phyloP scores from a whole-genome alignment of 2,888 invertebrate genomes.

The Eudasyphora cyanicolor region DNA sequence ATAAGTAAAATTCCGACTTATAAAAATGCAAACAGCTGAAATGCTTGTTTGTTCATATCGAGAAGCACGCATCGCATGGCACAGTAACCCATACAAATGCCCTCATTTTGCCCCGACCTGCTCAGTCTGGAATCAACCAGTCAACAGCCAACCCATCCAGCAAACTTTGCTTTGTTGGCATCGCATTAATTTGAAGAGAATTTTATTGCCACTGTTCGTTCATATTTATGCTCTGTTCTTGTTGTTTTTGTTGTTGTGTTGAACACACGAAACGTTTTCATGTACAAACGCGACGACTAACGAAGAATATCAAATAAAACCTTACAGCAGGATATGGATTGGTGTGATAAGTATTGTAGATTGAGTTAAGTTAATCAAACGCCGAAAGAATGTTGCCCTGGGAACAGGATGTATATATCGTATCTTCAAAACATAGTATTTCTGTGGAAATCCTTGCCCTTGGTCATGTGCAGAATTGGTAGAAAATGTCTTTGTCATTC shows the following conservation, averaged over 20 bases:
- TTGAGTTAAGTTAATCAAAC: not conserved
- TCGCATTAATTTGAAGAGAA: not conserved
- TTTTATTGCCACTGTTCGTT: not conserved
- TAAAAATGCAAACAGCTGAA: constrained; percentile 39
- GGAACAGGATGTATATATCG: not conserved
- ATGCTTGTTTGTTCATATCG: not conserved
- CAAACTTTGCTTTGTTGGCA: not conserved
- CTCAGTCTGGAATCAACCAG: too few species aligned
- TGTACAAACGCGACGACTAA: not conserved
- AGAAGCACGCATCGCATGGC: constrained; percentile 34
- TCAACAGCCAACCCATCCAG: not conserved
- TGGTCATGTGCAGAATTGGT: too few species aligned
- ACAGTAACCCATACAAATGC: constrained; percentile 35
- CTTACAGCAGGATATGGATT: not conserved
- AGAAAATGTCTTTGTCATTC: too few species aligned
- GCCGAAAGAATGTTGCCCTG: not conserved
- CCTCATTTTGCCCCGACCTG: not conserved
- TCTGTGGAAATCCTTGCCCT: too few species aligned
- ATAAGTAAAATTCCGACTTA: constrained; percentile 11
- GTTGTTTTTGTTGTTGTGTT: not conserved
- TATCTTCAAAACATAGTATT: not conserved
- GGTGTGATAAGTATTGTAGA: not conserved
- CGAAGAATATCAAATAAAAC: not conserved
- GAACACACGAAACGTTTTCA: not conserved
- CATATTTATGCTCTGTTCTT: not conserved